phyloP scores from a whole-genome alignment of 2,113 vertebrate genomes.

The Drymodes brunneopygia region DNA sequence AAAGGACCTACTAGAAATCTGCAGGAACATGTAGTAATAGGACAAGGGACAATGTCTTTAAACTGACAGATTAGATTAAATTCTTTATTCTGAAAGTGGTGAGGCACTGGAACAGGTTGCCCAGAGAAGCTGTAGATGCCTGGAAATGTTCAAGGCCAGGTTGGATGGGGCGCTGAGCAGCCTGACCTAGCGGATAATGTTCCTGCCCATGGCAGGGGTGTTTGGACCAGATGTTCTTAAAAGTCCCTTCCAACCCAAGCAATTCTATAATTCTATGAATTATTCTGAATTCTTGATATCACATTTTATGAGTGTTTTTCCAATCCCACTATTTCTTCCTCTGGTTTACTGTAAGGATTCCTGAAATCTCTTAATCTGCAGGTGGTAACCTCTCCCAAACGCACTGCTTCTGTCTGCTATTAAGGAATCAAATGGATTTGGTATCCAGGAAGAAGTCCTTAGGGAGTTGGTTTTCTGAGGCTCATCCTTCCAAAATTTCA shows the following conservation, averaged over 20 bases:
- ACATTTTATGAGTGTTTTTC: not conserved
- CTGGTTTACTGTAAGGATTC: not conserved
- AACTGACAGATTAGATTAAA: not conserved
- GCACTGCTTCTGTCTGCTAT: not conserved
- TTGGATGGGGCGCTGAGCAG: not conserved
- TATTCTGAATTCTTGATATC: not conserved
- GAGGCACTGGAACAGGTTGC: not conserved
- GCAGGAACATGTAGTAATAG: not conserved
- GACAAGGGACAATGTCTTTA: not conserved
- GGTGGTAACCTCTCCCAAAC: not conserved
- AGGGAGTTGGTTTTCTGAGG: not conserved
- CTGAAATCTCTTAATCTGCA: not conserved
- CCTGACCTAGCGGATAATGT: not conserved
- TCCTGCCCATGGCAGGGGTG: not conserved
- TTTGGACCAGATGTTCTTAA: not conserved
- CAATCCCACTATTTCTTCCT: not conserved
- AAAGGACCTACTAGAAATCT: not conserved
- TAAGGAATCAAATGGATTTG: not conserved
- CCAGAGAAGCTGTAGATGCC: not conserved
- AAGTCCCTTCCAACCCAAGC: not conserved
- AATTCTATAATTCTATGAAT: not conserved
- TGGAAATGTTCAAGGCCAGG: not conserved
- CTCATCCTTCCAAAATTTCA: not conserved
- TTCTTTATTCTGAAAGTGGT: not conserved
- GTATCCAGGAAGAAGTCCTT: not conserved